These are phyloP conservation scores for Hydrotaea diabolus DNA, from an alignment of 2,888 invertebrate genomes.

Conservation along the genomic window DNA sequence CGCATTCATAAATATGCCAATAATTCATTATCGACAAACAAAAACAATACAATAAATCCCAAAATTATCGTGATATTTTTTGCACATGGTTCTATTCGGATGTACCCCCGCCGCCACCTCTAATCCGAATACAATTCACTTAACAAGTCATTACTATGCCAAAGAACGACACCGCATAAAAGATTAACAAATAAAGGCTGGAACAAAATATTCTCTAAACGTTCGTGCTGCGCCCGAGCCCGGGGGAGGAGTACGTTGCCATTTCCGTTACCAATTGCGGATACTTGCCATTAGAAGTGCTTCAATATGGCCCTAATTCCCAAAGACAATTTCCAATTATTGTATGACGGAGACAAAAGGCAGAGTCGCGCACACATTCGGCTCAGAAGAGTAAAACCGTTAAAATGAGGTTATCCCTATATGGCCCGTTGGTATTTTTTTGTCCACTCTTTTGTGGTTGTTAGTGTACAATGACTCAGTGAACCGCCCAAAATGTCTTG, in stretches of 20 bases:
- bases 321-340: background rate
- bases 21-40: too few species aligned
- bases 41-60: too few species aligned
- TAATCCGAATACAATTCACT: background rate
- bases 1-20: too few species aligned
- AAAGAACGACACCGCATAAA: background rate
- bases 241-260: background rate
- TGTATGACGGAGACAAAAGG: too few species aligned
- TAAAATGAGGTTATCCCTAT: background rate
- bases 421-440: background rate
- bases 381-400: background rate
- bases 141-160: background rate
- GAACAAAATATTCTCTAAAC: background rate
- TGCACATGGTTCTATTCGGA: too few species aligned
- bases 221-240: background rate
- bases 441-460: background rate
- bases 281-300: background rate
- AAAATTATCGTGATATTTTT: too few species aligned
- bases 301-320: conserved; percentile 1
- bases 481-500: background rate
- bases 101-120: too few species aligned
- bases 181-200: background rate
- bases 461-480: background rate
- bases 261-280: background rate
- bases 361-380: too few species aligned